Evolutionary conservation across 2,113 vertebrate genomes (phyloP), one percentile per base, ranked within the genome.

Genomic region (Carassius gibelio): DNA sequence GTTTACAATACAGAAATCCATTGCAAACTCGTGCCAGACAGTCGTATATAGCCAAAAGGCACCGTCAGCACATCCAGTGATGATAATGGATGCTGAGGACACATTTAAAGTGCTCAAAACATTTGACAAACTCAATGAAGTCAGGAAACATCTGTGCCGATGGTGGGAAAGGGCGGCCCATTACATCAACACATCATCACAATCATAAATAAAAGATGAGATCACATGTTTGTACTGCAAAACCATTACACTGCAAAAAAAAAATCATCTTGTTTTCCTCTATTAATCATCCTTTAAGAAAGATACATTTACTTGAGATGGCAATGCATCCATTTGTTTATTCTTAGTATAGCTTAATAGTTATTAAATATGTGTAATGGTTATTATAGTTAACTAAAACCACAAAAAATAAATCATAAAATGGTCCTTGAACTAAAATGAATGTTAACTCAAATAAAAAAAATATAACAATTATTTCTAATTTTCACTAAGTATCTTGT

Each of bases 71-170:
- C 81, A 57, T 26, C 26, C 23, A 1, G 10, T 52, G 38, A 19
- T 1, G 17, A 74, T 45, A 10, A 34, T 64, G 55, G 55, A 48
- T 23, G 72, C 14, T 23, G 57, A 59, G 69, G 80, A 87, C 69
- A 90, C 86, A 83, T 88, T 79, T 90, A 86, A 34, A 59, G n/a
- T 15, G 84, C 69, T 89, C 85, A 84, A 88, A 90, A 76, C 45
- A 45, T 86, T 88, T 85, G 80, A 88, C 80, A 21, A 83, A 81
- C 45, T 13, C 8, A 48, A 90, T 91, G 85, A 87, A 88, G 86
- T 88, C 91, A 93, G 94, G 93, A 94, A 93, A 92, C 93, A 94
- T 92, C 93, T 94, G 93, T 88, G 75, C 3, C 69, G 79, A 75
- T 86, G 91, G 3, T 36, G n/a, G 45, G 83, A 66, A 76, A 76